These are phyloP conservation scores for Cebidichthys violaceus DNA, from an alignment of 2,113 vertebrate species.

Conservation along the genomic window DNA sequence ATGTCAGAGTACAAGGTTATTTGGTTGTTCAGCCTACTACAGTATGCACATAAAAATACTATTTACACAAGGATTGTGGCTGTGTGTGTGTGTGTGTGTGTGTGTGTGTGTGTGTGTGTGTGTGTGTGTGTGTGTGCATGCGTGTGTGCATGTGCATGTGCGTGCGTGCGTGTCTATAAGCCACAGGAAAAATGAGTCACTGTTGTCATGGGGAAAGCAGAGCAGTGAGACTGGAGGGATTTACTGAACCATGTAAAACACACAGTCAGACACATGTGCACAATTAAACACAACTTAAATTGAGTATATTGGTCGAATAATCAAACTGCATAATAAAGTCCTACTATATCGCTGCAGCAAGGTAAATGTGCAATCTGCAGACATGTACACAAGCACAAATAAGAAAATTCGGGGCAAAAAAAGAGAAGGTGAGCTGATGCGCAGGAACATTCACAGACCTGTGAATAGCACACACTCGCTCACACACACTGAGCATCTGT, in stretches of 20 bases:
- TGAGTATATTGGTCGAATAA: neutral
- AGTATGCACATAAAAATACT: constrained; percentile 35
- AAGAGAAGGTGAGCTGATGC: neutral
- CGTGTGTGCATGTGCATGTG: constrained; percentile 26
- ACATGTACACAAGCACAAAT: neutral
- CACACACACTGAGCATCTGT: constrained; percentile 25
- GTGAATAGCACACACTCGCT: constrained; percentile 8
- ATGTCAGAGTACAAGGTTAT: constrained; percentile 21
- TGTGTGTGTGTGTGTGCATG: constrained; percentile 22
- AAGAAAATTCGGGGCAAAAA: neutral
- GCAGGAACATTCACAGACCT: constrained; percentile 2
- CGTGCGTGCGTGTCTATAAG: constrained; percentile 7
- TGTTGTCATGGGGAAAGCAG: constrained; percentile 64
- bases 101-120: constrained; percentile 12
- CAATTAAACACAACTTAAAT: constrained; percentile 28
- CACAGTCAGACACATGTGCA: constrained; percentile 27
- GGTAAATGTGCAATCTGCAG: constrained; percentile 4
- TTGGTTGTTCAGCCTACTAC: constrained; percentile 31
- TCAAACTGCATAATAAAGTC: constrained; percentile 5
- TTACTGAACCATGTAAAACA: constrained; percentile 66
- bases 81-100: constrained; percentile 32
- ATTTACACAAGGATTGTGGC: constrained; percentile 36
- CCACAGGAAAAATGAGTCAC: constrained; percentile 62
- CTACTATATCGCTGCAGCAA: neutral
- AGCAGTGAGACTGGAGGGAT: constrained; percentile 42